These are phyloP conservation scores for Muscicapa adusta DNA, from an alignment of 2,113 vertebrate genomes.

Conservation along the genomic window DNA sequence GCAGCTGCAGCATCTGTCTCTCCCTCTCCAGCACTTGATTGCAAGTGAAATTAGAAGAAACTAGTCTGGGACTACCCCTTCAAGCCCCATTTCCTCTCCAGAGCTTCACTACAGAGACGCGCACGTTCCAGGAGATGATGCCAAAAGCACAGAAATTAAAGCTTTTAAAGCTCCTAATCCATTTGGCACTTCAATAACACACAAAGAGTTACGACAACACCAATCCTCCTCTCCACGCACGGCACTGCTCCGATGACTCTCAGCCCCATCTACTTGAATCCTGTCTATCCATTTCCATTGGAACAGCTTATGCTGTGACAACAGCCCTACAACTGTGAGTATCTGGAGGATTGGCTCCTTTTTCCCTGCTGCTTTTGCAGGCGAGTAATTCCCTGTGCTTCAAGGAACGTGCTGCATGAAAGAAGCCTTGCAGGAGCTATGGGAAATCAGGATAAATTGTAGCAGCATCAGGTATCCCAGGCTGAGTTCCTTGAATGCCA, in stretches of 20 bases:
- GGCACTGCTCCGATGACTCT: rapidly evolving
- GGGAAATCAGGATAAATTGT: background rate
- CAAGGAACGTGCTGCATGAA: background rate
- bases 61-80: constrained; percentile 25
- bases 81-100: constrained; percentile 29
- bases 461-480: background rate
- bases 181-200: background rate
- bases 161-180: constrained; percentile 17
- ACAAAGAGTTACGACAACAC: background rate
- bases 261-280: background rate
- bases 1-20: constrained; percentile 65
- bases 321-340: background rate
- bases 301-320: background rate
- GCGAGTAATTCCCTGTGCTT: background rate
- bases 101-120: background rate
- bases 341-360: background rate
- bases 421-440: background rate
- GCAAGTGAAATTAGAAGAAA: constrained; percentile 42
- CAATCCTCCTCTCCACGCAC: background rate
- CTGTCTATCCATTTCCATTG: background rate
- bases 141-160: constrained; percentile 14
- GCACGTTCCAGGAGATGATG: background rate
- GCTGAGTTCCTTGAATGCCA: background rate
- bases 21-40: constrained; percentile 8
- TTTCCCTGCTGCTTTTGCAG: background rate